phyloP scores from a whole-genome alignment of 2,113 vertebrate genomes.

The Tetrao urogallus region DNA sequence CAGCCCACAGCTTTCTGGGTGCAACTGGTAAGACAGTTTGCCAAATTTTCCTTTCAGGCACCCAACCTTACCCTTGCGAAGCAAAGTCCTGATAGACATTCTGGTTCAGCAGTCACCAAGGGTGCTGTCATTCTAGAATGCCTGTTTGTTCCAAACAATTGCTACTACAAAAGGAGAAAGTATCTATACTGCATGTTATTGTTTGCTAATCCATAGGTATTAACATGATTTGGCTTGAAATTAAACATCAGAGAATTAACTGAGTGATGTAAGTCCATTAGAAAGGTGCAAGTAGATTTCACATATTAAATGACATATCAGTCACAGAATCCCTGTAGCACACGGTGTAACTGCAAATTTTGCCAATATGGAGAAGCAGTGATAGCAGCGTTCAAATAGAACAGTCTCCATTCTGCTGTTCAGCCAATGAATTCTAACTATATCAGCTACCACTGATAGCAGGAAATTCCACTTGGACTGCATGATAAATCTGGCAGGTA shows the following conservation, averaged over 20 bases:
- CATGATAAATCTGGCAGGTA: neutral
- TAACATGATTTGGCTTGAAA: neutral
- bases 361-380: neutral
- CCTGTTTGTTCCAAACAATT: neutral
- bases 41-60: neutral
- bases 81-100: neutral
- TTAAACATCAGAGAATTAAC: neutral
- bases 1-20: neutral
- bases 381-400: neutral
- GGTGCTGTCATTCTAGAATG: neutral
- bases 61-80: neutral
- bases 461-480: neutral
- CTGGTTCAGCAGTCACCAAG: neutral
- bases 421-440: neutral
- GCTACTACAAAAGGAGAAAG: neutral
- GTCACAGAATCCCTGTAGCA: neutral
- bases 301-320: neutral
- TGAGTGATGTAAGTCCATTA: neutral
- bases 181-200: neutral
- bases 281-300: neutral
- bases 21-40: neutral
- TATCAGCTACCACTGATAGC: neutral
- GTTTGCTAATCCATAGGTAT: neutral
- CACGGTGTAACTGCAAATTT: neutral
- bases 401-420: rapidly evolving